phyloP scores from a whole-genome alignment of 2,888 invertebrate species.

The Microplitis manilae region DNA sequence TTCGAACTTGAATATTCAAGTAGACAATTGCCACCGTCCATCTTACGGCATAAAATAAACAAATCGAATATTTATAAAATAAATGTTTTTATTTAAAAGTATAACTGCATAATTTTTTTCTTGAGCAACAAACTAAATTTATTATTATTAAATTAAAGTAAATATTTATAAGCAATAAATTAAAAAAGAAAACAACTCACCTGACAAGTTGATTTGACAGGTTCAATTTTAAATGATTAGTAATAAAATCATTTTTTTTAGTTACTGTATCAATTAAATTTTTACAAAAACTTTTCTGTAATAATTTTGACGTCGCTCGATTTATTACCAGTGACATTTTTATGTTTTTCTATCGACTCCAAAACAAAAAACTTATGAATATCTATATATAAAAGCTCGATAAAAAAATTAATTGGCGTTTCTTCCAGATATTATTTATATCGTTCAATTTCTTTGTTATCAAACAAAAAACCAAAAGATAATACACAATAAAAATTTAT shows the following conservation, averaged over 20 bases:
- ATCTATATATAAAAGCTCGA: too few species aligned
- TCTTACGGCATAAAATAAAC: too few species aligned
- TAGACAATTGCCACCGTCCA: too few species aligned
- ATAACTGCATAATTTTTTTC: not conserved
- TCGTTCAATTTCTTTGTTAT: not conserved
- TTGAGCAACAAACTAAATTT: not conserved
- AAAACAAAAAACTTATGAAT: not conserved
- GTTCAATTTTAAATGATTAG: not conserved
- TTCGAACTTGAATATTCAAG: too few species aligned
- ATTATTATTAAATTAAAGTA: not conserved
- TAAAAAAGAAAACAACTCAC: not conserved
- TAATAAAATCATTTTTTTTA: not conserved
- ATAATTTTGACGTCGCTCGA: not conserved
- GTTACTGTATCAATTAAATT: not conserved
- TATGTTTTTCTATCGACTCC: not conserved
- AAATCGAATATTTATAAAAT: not conserved
- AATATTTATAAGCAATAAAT: not conserved
- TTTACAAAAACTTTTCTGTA: not conserved
- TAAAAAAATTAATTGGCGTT: not conserved
- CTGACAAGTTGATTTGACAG: not conserved
- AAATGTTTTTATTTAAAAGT: not conserved
- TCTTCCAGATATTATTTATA: not conserved
- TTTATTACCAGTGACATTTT: constrained; percentile 5
- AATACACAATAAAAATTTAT: not conserved
- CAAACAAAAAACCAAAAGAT: not conserved